phyloP scores from a whole-genome alignment of 2,797 vertebrate species.

The Philypnodon macrostomus region DNA sequence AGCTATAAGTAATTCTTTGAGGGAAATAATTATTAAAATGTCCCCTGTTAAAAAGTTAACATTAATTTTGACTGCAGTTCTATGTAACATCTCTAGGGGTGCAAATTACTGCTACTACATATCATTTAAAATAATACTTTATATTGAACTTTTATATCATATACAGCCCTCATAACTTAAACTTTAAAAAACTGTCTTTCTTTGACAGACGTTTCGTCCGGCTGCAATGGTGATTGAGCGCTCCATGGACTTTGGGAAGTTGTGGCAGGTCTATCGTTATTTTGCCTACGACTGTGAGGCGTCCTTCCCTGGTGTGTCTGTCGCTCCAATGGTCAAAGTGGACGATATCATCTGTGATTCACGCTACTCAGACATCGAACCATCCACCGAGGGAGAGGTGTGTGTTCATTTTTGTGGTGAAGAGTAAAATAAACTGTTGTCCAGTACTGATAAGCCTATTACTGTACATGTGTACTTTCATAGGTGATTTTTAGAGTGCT shows the following conservation, averaged over 20 bases:
- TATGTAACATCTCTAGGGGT: no score
- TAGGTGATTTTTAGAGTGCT: constrained; percentile 77
- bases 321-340: constrained; percentile 85
- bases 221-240: constrained; percentile 95
- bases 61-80: no score
- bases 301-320: constrained; percentile 83
- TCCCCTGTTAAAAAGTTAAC: no score
- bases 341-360: constrained; percentile 94
- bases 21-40: no score
- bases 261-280: constrained; percentile 93
- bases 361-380: constrained; percentile 92
- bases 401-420: background rate
- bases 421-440: no score
- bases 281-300: constrained; percentile 87
- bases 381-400: constrained; percentile 94
- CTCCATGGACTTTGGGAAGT: constrained; percentile 89
- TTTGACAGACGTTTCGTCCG: constrained; percentile 88
- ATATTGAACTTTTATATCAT: no score
- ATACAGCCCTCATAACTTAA: no score
- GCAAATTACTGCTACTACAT: no score
- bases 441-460: background rate
- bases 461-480: background rate
- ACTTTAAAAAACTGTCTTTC: no score
- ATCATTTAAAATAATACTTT: no score
- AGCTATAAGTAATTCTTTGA: no score